Conservation (phyloP, 1,140 invertebrate species). For the Drosophila sproati region DNA sequence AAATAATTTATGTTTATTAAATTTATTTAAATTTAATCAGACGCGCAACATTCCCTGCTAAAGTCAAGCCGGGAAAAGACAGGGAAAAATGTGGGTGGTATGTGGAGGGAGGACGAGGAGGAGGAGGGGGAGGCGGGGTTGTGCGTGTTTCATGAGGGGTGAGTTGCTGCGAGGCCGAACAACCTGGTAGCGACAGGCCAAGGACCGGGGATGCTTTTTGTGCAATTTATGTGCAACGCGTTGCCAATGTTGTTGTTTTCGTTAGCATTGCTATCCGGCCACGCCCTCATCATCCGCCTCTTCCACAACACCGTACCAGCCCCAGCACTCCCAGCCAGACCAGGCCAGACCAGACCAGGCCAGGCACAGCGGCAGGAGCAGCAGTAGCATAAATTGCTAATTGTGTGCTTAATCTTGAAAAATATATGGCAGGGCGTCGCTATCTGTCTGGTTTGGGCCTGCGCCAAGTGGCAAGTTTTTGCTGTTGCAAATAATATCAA, state of each 20-base stretch:
- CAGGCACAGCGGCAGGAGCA: constrained; percentile 19
- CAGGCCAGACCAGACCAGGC: neutral
- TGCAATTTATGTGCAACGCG: constrained; percentile 81
- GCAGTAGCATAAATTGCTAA: constrained; percentile 66
- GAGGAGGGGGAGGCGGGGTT: neutral
- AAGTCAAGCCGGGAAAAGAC: neutral
- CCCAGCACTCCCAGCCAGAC: constrained; percentile 1
- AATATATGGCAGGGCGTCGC: constrained; percentile 67
- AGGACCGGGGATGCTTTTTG: constrained; percentile 60
- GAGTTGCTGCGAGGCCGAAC: constrained; percentile 23
- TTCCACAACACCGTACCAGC: neutral
- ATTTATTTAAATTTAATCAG: constrained; percentile 84
- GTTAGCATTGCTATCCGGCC: constrained; percentile 47
- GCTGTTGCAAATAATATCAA: constrained; percentile 67
- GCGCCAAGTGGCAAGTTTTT: constrained; percentile 26
- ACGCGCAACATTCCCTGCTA: constrained; percentile 45
- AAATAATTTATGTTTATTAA: constrained; percentile 84
- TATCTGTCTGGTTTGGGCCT: constrained; percentile 36
- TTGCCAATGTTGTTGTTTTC: constrained; percentile 63
- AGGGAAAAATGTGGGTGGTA: neutral
- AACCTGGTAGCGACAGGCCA: constrained; percentile 33
- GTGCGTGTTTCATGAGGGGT: constrained; percentile 22
- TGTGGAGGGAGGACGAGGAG: constrained; percentile 2
- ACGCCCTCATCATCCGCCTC: constrained; percentile 45
- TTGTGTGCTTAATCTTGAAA: constrained; percentile 81